Conservation (phyloP, 2,888 invertebrate species). For the Pachycephus smyrnensis region DNA sequence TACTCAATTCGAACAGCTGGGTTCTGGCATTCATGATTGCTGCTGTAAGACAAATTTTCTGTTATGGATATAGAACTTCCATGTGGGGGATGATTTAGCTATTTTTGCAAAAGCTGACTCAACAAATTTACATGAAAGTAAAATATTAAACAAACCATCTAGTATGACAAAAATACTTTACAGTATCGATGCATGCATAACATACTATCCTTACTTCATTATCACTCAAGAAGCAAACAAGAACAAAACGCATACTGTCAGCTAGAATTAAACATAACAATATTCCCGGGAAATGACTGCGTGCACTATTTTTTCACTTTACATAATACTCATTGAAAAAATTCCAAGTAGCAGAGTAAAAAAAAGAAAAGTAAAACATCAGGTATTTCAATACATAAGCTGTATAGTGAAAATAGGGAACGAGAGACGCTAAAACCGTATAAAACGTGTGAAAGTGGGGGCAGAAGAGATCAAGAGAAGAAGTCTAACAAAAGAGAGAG, state of each 20-base stretch:
- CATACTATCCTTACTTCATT: background rate
- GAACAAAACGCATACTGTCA: background rate
- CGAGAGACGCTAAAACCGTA: background rate
- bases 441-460: background rate
- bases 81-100: background rate
- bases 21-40: conserved; percentile 82
- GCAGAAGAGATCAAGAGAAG: background rate
- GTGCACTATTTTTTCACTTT: background rate
- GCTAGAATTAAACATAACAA: no score
- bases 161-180: no score
- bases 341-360: background rate
- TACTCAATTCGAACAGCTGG: conserved; percentile 83
- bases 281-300: no score
- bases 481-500: background rate
- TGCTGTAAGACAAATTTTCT: conserved; percentile 21
- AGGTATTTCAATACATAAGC: background rate
- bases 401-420: background rate
- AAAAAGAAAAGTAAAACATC: background rate
- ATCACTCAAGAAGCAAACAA: background rate
- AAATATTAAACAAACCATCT: no score
- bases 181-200: background rate
- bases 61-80: background rate
- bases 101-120: background rate
- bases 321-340: background rate
- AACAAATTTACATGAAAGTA: background rate